Evolutionary conservation across 2,797 vertebrate genomes (phyloP).

Genomic region (Argentina silus): DNA sequence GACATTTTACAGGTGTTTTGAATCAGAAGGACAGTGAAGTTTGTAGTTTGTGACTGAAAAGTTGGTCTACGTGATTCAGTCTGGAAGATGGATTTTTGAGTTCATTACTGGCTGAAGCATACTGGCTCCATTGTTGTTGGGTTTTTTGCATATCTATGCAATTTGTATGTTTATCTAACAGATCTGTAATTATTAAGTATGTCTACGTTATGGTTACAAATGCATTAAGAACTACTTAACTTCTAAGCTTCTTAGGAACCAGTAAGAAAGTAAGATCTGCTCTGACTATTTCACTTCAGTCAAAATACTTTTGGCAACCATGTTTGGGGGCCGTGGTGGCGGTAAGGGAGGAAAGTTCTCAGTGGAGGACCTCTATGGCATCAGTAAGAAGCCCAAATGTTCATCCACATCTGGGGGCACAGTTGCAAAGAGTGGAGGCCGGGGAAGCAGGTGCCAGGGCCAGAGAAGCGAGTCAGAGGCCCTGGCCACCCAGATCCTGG

Average conservation of each 20-base stretch:
- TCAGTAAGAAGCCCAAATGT: conserved; percentile 82
- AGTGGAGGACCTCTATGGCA: conserved; percentile 83
- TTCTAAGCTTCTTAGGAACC: too few relatives aligned
- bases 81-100: background rate
- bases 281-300: background rate
- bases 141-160: background rate
- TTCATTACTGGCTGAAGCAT: background rate
- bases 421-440: conserved; percentile 50
- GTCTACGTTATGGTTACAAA: background rate
- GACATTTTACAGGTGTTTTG: conserved; percentile 50
- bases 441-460: conserved; percentile 49
- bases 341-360: conserved; percentile 81
- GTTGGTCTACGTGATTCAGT: background rate
- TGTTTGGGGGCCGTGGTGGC: conserved; percentile 75
- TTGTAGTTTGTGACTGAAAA: background rate
- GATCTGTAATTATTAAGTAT: background rate
- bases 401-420: conserved; percentile 63
- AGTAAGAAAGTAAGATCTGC: conserved; percentile 1
- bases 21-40: conserved; percentile 28
- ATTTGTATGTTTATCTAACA: background rate
- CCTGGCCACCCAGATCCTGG: conserved; percentile 76
- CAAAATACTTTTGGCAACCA: conserved; percentile 30
- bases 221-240: background rate
- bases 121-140: background rate
- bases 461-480: conserved; percentile 66